phyloP scores from a whole-genome alignment of 2,888 invertebrate species.

The Pristionchus japonicus region DNA sequence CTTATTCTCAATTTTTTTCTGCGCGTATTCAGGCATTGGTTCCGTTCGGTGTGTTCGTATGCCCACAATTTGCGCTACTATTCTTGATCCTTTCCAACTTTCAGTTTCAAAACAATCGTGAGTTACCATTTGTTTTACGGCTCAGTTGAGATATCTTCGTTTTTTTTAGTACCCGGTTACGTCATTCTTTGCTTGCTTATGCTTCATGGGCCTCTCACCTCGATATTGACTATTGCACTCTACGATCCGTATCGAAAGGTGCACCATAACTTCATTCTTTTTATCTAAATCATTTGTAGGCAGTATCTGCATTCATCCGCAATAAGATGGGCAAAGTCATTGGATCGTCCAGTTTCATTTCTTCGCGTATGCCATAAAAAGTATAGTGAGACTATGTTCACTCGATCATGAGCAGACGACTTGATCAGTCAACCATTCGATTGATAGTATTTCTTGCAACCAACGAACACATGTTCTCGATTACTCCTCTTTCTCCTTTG shows the following conservation, averaged over 20 bases:
- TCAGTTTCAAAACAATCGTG: background rate
- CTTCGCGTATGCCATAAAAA: no score
- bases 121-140: no score
- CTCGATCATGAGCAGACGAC: no score
- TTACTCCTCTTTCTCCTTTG: no score
- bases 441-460: no score
- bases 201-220: background rate
- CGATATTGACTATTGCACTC: background rate
- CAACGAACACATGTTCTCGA: no score
- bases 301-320: background rate
- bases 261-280: no score
- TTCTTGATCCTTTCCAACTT: background rate
- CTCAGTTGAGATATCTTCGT: no score
- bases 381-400: no score
- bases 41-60: background rate
- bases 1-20: background rate
- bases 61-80: background rate
- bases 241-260: background rate
- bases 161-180: background rate
- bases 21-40: background rate
- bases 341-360: no score
- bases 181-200: background rate
- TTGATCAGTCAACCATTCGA: no score
- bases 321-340: background rate
- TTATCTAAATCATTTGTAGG: background rate